phyloP scores from a whole-genome alignment of 2,797 vertebrate species.

The Anolis apletophallus region DNA sequence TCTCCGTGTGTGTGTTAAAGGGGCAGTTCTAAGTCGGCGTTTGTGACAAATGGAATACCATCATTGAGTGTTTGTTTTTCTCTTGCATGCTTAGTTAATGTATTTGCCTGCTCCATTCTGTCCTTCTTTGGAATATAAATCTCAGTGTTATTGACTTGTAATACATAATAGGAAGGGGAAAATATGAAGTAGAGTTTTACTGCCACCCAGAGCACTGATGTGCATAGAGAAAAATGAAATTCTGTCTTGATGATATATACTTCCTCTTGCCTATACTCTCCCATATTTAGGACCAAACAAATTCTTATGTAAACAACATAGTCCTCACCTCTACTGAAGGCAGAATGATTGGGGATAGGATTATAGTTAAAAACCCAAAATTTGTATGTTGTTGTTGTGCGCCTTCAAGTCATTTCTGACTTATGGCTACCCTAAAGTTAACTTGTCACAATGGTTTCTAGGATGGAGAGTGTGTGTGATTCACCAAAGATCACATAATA shows the following conservation, averaged over 20 bases:
- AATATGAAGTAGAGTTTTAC: constrained; percentile 53
- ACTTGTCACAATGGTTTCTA: too few species aligned
- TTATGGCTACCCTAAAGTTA: too few species aligned
- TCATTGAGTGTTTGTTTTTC: neutral
- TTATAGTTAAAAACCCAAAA: neutral
- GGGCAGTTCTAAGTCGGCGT: too few species aligned
- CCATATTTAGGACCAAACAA: neutral
- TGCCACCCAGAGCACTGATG: constrained; percentile 75
- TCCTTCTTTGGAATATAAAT: neutral
- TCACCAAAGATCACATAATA: too few species aligned
- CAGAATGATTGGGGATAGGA: neutral
- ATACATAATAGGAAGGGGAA: neutral
- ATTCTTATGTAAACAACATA: neutral
- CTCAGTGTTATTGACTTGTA: constrained; percentile 21
- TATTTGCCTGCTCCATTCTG: neutral
- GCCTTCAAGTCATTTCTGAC: too few species aligned
- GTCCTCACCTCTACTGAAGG: neutral
- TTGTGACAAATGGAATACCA: neutral
- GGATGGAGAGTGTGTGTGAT: too few species aligned
- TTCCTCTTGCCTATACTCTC: neutral
- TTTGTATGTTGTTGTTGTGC: too few species aligned
- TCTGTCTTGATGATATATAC: neutral
- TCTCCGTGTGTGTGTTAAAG: too few species aligned
- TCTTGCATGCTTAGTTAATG: neutral
- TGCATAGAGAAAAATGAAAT: accelerated